Conservation (phyloP, 2,797 vertebrate genomes). For the Cryptoprocta ferox region DNA sequence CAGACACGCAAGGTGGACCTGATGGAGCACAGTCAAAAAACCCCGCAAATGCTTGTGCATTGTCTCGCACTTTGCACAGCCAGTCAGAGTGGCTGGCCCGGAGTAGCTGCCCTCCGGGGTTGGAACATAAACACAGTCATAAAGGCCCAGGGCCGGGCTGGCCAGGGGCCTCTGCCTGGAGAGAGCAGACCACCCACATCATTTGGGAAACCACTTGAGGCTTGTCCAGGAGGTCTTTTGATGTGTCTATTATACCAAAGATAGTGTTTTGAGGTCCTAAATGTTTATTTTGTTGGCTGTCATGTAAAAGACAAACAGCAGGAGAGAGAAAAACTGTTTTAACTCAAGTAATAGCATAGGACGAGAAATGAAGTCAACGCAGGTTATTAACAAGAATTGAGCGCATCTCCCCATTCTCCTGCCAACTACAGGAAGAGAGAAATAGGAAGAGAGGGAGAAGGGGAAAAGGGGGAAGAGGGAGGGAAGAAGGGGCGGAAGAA, state of each 20-base stretch:
- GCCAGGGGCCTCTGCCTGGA: background rate
- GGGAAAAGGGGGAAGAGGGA: background rate
- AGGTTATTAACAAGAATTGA: constrained; percentile 42
- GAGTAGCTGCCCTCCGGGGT: background rate
- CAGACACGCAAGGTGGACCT: background rate
- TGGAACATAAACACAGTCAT: background rate
- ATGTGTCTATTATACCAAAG: constrained; percentile 48
- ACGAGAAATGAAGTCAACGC: constrained; percentile 48
- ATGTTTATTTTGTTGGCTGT: constrained; percentile 54
- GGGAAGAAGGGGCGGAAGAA: background rate
- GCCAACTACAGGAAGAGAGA: background rate
- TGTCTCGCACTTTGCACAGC: background rate
- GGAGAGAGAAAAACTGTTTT: constrained; percentile 43
- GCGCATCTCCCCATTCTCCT: background rate
- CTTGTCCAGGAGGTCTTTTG: background rate
- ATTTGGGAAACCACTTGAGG: background rate
- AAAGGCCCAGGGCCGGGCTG: background rate
- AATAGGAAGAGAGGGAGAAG: too few species aligned
- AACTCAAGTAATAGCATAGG: constrained; percentile 45
- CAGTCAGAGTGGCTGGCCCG: background rate
- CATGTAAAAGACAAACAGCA: constrained; percentile 39
- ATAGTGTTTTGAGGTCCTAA: background rate
- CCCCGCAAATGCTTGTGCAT: background rate
- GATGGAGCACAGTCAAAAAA: background rate
- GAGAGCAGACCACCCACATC: background rate